Conservation (phyloP, 2,797 vertebrate species). For the Erethizon dorsatum region DNA sequence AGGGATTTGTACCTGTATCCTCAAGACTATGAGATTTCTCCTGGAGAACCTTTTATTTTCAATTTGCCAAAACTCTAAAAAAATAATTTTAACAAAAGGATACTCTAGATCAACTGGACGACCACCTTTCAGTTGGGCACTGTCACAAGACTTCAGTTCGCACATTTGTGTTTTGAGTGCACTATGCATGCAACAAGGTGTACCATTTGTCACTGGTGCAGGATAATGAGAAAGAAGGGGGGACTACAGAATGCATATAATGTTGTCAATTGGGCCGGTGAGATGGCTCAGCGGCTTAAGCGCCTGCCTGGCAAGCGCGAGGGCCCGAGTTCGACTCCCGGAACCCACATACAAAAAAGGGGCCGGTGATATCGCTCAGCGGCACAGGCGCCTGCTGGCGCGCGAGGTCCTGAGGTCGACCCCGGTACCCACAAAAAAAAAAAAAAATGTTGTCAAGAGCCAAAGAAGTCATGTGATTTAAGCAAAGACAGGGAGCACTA, state of each 20-base stretch:
- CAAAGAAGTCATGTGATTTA: conserved; percentile 52
- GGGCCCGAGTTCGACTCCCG: too few species aligned
- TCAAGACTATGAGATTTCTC: conserved; percentile 13
- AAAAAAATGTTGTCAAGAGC: not conserved
- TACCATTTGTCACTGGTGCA: not conserved
- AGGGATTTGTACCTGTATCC: not conserved
- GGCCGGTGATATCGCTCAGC: too few species aligned
- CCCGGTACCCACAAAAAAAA: too few species aligned
- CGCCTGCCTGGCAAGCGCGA: too few species aligned
- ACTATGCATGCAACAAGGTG: not conserved
- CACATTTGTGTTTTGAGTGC: not conserved
- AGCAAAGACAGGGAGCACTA: not conserved
- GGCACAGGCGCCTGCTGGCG: too few species aligned
- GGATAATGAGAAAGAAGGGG: conserved; percentile 37
- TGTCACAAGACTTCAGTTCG: conserved; percentile 37
- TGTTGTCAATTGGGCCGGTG: not conserved
- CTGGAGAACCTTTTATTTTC: conserved; percentile 42
- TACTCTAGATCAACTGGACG: not conserved
- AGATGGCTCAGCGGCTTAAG: too few species aligned
- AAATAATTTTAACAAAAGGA: conserved; percentile 27
- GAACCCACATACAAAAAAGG: too few species aligned
- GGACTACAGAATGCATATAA: not conserved
- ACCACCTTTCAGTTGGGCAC: not conserved
- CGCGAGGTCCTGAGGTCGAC: too few species aligned
- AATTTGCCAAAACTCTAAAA: conserved; percentile 39